phyloP scores from a whole-genome alignment of 2,113 vertebrate genomes.

The Phylloscopus trochilus region DNA sequence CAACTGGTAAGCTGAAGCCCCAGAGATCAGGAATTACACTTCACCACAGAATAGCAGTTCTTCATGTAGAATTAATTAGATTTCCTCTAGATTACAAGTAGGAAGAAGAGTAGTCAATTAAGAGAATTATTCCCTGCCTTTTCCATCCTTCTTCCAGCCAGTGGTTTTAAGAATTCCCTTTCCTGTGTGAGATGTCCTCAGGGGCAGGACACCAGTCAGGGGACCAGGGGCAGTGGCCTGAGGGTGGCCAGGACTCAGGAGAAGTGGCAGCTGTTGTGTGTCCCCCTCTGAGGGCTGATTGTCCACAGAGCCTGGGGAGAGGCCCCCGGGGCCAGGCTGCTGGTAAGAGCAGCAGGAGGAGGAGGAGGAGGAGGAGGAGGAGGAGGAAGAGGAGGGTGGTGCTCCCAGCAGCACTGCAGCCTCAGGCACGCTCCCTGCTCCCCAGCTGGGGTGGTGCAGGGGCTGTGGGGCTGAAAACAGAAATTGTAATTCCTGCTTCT shows the following conservation, averaged over 20 bases:
- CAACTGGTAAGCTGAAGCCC: conserved; percentile 31
- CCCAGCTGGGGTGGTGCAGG: too few relatives aligned
- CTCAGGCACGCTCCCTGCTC: too few relatives aligned
- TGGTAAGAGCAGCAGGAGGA: too few relatives aligned
- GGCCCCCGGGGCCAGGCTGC: too few relatives aligned
- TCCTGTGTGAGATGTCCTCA: background rate
- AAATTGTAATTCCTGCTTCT: too few relatives aligned
- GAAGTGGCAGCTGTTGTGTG: rapidly evolving
- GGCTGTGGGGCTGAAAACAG: too few relatives aligned
- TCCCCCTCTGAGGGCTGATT: too few relatives aligned
- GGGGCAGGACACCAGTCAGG: background rate
- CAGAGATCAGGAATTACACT: conserved; percentile 44
- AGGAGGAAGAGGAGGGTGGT: too few relatives aligned
- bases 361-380: too few relatives aligned
- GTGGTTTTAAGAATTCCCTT: background rate
- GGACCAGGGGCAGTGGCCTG: background rate
- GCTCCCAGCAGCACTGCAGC: too few relatives aligned
- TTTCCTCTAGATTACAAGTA: conserved; percentile 55
- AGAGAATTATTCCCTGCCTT: conserved; percentile 44
- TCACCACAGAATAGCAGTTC: conserved; percentile 4
- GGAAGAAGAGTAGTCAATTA: conserved; percentile 36
- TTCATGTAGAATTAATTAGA: conserved; percentile 62
- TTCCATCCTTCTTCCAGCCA: background rate
- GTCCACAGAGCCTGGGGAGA: too few relatives aligned
- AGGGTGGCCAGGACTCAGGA: background rate